A percentile compares a stretch with the other conserved stretches of the same genome.
Conservation (phyloP, 2,113 vertebrate species). For the Manacus vitellinus region DNA sequence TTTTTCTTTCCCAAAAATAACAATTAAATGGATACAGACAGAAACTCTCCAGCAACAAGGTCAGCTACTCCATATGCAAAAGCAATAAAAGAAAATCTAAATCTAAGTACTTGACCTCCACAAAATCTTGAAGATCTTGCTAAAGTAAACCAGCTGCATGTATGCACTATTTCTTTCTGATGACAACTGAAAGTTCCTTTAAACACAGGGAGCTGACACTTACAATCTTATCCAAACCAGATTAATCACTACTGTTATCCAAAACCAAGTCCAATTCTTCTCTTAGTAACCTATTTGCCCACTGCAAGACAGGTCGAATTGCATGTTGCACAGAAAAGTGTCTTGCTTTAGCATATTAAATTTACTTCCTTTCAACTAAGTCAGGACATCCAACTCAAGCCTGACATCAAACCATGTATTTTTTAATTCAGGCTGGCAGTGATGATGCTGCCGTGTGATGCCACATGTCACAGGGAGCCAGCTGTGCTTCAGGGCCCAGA, state of each 20-base stretch:
- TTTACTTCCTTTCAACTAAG: background rate
- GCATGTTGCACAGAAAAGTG: background rate
- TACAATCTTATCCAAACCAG: background rate
- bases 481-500: background rate
- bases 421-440: background rate
- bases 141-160: background rate
- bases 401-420: background rate
- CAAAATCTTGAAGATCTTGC: background rate
- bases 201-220: background rate
- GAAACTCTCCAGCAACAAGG: background rate
- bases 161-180: background rate
- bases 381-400: background rate
- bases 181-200: background rate
- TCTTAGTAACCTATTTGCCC: background rate
- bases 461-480: background rate
- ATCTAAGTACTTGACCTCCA: background rate
- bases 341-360: background rate
- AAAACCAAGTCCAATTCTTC: background rate
- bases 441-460: background rate
- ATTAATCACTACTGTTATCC: background rate
- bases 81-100: background rate
- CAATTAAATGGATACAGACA: background rate
- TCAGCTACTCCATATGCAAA: background rate
- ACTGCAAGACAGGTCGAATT: background rate
- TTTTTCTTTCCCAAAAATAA: background rate